These are phyloP conservation scores for Gobius niger DNA, from an alignment of 2,113 vertebrate genomes.

Conservation along the genomic window DNA sequence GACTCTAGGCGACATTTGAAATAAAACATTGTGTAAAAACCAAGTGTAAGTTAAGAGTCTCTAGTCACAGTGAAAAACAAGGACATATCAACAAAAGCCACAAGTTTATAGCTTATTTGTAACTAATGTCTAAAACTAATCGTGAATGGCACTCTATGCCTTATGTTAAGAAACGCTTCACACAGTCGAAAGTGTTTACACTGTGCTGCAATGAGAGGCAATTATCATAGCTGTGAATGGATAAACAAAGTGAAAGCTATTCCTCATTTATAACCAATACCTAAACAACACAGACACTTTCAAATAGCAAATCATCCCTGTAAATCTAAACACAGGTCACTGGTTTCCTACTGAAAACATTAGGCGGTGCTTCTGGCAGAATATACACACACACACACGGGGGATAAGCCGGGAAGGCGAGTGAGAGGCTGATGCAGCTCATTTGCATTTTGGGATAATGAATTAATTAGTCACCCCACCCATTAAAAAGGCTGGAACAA, in stretches of 20 bases:
- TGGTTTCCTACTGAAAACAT: conserved; percentile 26
- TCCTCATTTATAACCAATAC: not conserved
- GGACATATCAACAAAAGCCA: not conserved
- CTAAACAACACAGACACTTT: not conserved
- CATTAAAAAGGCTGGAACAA: conserved; percentile 64
- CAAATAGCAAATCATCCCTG: not conserved
- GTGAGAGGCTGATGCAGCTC: conserved; percentile 49
- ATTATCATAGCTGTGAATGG: not conserved
- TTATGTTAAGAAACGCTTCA: conserved; percentile 2
- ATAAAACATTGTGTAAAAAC: not conserved
- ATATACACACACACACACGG: conserved; percentile 21
- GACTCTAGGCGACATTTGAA: not conserved
- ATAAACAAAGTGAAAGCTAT: not conserved
- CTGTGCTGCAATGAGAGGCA: not conserved
- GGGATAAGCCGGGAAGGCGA: conserved; percentile 20
- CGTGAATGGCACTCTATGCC: not conserved
- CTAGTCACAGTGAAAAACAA: not conserved
- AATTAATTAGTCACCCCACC: conserved; percentile 75
- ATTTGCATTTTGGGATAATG: conserved; percentile 79
- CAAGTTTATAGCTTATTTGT: not conserved
- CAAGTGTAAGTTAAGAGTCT: not conserved
- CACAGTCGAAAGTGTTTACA: not conserved
- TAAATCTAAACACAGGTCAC: conserved; percentile 6
- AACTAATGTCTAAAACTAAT: not conserved
- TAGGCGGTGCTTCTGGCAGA: conserved; percentile 15